Conservation (phyloP, 2,888 invertebrate genomes). For the Papilio demoleus region DNA sequence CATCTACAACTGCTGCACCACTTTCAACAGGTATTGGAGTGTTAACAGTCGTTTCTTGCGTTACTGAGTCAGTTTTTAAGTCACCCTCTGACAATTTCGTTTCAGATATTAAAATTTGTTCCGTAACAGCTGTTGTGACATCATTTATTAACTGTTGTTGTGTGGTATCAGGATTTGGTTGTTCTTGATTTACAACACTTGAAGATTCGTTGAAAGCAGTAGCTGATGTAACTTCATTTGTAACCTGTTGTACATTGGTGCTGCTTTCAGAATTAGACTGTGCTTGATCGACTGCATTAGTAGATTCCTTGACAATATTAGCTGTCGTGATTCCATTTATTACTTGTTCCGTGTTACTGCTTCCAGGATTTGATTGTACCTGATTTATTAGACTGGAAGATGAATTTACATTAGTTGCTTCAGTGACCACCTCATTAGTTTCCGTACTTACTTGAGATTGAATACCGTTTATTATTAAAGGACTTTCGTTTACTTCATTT, state of each 20-base stretch:
- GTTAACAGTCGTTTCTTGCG: slow-evolving; percentile 14
- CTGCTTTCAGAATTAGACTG: slow-evolving; percentile 2
- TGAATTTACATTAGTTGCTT: neutral
- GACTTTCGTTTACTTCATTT: neutral
- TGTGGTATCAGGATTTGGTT: slow-evolving; percentile 6
- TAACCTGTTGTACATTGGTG: neutral
- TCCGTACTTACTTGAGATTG: neutral
- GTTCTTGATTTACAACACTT: neutral
- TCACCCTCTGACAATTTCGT: slow-evolving; percentile 4
- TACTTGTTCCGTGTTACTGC: neutral
- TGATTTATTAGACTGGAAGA: neutral
- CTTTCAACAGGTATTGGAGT: slow-evolving; percentile 57
- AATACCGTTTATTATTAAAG: neutral
- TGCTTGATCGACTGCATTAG: neutral
- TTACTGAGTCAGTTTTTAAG: slow-evolving; percentile 1
- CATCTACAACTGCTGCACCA: slow-evolving; percentile 67
- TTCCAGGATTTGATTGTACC: slow-evolving; percentile 7
- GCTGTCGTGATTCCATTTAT: slow-evolving; percentile 12
- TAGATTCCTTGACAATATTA: neutral
- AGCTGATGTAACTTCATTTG: slow-evolving; percentile 14
- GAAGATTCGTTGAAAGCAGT: neutral
- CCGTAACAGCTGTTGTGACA: slow-evolving; percentile 10
- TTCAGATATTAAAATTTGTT: slow-evolving; percentile 21
- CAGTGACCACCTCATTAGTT: neutral
- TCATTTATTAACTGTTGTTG: slow-evolving; percentile 13